Evolutionary conservation across 2,113 vertebrate genomes (phyloP).

Genomic region (Oryzias celebensis): DNA sequence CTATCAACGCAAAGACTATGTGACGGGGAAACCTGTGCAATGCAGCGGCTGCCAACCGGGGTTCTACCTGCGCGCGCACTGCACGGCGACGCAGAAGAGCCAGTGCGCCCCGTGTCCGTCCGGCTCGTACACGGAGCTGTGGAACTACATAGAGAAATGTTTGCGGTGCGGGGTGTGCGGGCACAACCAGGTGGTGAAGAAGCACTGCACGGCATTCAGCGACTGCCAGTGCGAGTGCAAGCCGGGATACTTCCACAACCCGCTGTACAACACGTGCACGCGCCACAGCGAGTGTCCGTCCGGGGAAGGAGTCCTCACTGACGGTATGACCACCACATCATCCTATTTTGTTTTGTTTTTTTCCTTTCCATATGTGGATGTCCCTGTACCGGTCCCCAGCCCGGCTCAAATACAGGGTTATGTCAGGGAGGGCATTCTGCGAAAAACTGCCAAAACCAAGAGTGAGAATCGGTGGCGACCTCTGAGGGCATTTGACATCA

Average conservation of each 20-base stretch:
- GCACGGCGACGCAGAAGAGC: constrained; percentile 38
- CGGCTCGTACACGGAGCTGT: constrained; percentile 67
- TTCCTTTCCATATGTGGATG: too few species aligned
- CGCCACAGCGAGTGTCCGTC: constrained; percentile 53
- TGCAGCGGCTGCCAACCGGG: constrained; percentile 67
- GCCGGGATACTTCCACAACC: constrained; percentile 40
- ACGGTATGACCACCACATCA: constrained; percentile 22
- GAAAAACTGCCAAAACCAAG: too few species aligned
- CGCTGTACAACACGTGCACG: constrained; percentile 32
- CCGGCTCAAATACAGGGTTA: too few species aligned
- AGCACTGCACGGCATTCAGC: constrained; percentile 23
- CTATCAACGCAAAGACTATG: constrained; percentile 31
- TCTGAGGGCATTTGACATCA: too few species aligned
- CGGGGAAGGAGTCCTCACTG: constrained; percentile 37
- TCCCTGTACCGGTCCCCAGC: too few species aligned
- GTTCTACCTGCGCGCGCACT: constrained; percentile 22
- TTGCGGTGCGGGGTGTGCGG: constrained; percentile 62
- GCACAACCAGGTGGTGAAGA: constrained; percentile 38
- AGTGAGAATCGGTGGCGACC: too few species aligned
- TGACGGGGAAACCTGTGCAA: background rate
- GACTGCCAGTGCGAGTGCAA: constrained; percentile 64
- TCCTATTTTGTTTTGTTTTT: background rate
- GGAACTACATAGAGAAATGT: constrained; percentile 68
- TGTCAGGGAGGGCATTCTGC: too few species aligned
- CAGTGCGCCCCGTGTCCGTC: constrained; percentile 51